Conservation (phyloP, 1,140 invertebrate genomes). For the Macrosteles quadrilineatus region DNA sequence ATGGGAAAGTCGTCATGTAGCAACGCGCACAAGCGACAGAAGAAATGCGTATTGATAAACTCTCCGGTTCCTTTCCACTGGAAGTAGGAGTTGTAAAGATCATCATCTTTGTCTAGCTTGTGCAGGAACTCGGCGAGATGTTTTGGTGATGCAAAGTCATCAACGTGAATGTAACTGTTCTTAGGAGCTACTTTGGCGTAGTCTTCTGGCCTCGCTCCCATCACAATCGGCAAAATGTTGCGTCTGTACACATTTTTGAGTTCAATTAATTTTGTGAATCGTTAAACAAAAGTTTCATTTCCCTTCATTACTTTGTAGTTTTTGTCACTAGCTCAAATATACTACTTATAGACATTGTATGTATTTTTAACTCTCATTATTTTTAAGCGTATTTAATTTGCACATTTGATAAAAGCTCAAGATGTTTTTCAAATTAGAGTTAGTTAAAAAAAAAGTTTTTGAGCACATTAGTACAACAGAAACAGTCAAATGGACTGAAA, state of each 20-base stretch:
- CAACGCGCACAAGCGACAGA: slow-evolving; percentile 92
- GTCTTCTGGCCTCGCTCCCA: slow-evolving; percentile 90
- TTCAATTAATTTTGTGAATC: too few species aligned
- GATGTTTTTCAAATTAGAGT: too few species aligned
- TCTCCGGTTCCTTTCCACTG: slow-evolving; percentile 88
- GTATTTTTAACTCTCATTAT: too few species aligned
- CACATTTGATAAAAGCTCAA: too few species aligned
- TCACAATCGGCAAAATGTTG: slow-evolving; percentile 89
- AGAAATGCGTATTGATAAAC: slow-evolving; percentile 94
- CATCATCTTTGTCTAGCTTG: slow-evolving; percentile 80
- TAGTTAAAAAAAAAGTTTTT: too few species aligned
- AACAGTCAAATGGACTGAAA: too few species aligned
- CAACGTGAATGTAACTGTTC: slow-evolving; percentile 90
- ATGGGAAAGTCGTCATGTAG: slow-evolving; percentile 71
- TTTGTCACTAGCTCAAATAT: too few species aligned
- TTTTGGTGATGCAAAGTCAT: slow-evolving; percentile 86
- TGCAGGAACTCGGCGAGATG: slow-evolving; percentile 85
- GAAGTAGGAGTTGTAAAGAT: slow-evolving; percentile 91
- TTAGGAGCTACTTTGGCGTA: slow-evolving; percentile 85
- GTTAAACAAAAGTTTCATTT: too few species aligned
- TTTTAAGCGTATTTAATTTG: too few species aligned
- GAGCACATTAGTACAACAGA: too few species aligned
- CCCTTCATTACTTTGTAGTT: too few species aligned
- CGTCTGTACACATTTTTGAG: slow-evolving; percentile 65
- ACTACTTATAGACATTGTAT: too few species aligned